Evolutionary conservation across 2,113 vertebrate genomes (phyloP).

Genomic region (Limanda limanda): DNA sequence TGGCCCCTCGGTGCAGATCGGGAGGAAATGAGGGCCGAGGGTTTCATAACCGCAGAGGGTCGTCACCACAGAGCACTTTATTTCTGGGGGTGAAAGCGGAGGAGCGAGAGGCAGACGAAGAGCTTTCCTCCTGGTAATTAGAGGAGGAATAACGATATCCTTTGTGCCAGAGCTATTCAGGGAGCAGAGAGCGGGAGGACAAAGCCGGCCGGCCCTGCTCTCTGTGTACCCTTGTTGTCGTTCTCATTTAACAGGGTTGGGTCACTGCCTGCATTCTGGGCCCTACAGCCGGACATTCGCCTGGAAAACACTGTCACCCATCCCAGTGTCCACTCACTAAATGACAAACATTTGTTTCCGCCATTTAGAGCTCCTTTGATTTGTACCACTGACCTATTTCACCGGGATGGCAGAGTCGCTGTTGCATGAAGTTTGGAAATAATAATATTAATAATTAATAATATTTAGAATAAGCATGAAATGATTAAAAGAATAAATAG

Average conservation of each 20-base stretch:
- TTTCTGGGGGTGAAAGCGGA: conserved; percentile 63
- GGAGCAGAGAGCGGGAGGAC: conserved; percentile 68
- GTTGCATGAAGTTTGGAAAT: no score
- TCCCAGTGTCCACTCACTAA: conserved; percentile 47
- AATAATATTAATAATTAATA: no score
- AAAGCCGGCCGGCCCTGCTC: conserved; percentile 59
- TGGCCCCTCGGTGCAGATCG: conserved; percentile 9
- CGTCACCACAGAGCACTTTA: conserved; percentile 55
- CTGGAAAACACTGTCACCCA: conserved; percentile 44
- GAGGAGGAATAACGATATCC: conserved; percentile 76
- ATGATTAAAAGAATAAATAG: no score
- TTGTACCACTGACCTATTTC: conserved; percentile 68
- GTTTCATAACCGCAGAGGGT: conserved; percentile 67
- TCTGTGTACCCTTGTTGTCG: conserved; percentile 65
- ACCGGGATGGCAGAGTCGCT: background rate
- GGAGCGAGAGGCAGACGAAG: conserved; percentile 64
- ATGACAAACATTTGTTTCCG: conserved; percentile 53
- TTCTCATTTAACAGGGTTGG: conserved; percentile 64
- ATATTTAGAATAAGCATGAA: background rate
- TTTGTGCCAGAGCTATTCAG: conserved; percentile 80
- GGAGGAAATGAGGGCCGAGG: conserved; percentile 50
- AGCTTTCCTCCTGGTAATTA: conserved; percentile 76
- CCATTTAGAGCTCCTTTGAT: conserved; percentile 53
- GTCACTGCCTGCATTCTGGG: conserved; percentile 51
- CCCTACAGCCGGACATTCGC: conserved; percentile 31